Conservation (phyloP, 2,113 vertebrate genomes). For the Dromas ardeola region DNA sequence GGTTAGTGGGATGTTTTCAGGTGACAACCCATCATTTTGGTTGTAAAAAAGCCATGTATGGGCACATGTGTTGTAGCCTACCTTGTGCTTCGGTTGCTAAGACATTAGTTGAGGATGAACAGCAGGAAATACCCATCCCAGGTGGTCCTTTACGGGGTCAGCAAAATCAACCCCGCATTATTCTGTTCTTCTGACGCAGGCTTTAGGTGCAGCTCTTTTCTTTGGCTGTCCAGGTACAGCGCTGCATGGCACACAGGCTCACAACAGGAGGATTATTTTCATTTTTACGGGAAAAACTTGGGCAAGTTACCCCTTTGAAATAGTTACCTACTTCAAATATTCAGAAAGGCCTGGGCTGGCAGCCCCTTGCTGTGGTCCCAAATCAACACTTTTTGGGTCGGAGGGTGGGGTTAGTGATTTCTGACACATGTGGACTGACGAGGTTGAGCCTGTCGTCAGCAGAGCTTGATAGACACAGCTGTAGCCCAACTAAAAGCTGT, state of each 20-base stretch:
- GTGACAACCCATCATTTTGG: not conserved
- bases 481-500: not conserved
- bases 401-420: not conserved
- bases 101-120: not conserved
- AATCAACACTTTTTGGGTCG: not conserved
- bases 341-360: not conserved
- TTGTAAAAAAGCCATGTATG: not conserved
- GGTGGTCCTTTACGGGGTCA: not conserved
- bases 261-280: not conserved
- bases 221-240: not conserved
- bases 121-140: not conserved
- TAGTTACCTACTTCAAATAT: not conserved
- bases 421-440: not conserved
- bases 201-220: not conserved
- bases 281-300: not conserved
- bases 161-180: rapidly evolving
- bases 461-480: not conserved
- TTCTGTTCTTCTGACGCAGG: not conserved
- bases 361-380: not conserved
- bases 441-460: not conserved
- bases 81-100: not conserved
- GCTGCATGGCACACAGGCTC: not conserved
- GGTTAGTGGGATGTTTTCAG: not conserved
- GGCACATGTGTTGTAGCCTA: too few species aligned
- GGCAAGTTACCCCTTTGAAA: not conserved